Conservation (phyloP, 1,140 invertebrate species). For the Panagrolaimus sp. region DNA sequence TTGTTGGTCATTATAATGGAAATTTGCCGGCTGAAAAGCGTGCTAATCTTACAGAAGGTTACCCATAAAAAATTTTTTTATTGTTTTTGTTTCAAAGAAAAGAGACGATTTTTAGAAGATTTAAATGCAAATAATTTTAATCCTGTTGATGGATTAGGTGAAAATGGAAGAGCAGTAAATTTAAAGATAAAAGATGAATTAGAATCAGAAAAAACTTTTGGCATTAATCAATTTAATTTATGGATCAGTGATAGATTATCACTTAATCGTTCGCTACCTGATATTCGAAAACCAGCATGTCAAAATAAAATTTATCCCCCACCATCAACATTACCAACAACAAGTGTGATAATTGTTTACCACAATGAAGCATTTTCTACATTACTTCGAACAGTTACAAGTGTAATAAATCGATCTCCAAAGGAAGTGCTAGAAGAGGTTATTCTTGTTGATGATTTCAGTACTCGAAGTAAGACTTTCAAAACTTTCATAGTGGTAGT, state of each 20-base stretch:
- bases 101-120: conserved; percentile 53
- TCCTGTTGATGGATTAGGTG: conserved; percentile 39
- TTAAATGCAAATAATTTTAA: conserved; percentile 54
- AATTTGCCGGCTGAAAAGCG: conserved; percentile 50
- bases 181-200: conserved; percentile 45
- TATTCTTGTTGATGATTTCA: conserved; percentile 81
- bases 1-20: conserved; percentile 57
- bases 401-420: conserved; percentile 76
- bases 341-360: conserved; percentile 79
- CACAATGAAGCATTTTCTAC: conserved; percentile 91
- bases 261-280: conserved; percentile 84
- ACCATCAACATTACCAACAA: conserved; percentile 64
- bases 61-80: background rate
- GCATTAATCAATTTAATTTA: conserved; percentile 80
- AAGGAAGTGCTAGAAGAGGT: conserved; percentile 73
- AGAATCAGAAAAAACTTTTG: conserved; percentile 50
- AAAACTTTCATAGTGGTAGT: too few species aligned
- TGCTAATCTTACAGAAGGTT: conserved; percentile 43
- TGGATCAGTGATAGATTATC: conserved; percentile 95
- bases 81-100: background rate
- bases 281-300: conserved; percentile 69
- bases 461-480: conserved; percentile 73
- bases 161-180: conserved; percentile 42
- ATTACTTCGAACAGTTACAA: conserved; percentile 75
- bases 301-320: conserved; percentile 43